Evolutionary conservation across 2,888 invertebrate species (phyloP).

Genomic region (Cantharis nigra): DNA sequence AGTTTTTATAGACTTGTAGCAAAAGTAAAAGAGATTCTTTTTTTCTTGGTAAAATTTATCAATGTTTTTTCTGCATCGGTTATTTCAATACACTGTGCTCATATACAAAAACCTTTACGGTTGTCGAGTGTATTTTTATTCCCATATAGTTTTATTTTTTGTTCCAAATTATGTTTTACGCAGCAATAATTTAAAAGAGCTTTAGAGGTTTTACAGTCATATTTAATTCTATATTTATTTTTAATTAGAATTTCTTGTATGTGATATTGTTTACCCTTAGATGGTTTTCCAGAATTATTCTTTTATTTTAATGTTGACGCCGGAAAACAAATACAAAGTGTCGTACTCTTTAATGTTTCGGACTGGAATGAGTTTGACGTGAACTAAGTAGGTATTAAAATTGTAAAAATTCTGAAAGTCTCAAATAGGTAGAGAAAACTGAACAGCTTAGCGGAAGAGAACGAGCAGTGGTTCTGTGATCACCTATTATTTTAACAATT

Average conservation of each 20-base stretch:
- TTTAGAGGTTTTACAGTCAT: neutral
- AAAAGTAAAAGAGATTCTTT: constrained; percentile 21
- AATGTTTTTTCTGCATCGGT: constrained; percentile 23
- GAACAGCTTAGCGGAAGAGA: too few relatives aligned
- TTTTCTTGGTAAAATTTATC: constrained; percentile 22
- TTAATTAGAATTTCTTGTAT: neutral
- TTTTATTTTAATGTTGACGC: neutral
- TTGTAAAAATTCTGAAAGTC: too few relatives aligned
- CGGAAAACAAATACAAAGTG: neutral
- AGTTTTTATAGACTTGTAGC: constrained; percentile 28
- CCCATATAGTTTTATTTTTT: neutral
- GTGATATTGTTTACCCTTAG: neutral
- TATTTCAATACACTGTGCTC: constrained; percentile 13
- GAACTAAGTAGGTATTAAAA: too few relatives aligned
- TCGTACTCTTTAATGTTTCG: too few relatives aligned
- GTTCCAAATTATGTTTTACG: neutral
- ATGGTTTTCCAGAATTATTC: neutral
- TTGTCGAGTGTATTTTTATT: constrained; percentile 9
- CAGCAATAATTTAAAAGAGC: neutral
- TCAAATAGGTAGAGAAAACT: too few relatives aligned
- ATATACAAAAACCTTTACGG: constrained; percentile 8
- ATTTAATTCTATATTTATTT: neutral
- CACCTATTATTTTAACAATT: too few relatives aligned
- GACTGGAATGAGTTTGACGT: too few relatives aligned
- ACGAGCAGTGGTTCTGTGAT: too few relatives aligned